Base-by-base conservation (phyloP, 2,888 invertebrate genomes). In the Drosophila nr. perissopoda region DNA sequence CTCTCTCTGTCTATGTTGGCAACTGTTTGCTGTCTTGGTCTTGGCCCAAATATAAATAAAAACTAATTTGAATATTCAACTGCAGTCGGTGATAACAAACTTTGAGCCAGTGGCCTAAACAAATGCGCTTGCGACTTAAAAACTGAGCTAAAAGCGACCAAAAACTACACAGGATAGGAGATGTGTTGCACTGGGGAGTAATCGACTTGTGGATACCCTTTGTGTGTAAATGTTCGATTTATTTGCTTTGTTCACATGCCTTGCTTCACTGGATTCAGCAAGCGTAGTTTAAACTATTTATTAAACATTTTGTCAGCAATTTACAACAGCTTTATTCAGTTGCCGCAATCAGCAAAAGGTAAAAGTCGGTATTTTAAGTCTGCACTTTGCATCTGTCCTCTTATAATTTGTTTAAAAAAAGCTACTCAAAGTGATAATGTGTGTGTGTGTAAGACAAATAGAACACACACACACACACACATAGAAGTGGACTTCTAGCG, bases 11-110 rank as follows among this genome's bases (percentile, higher is more conserved):
- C 4, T 36, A 38, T 21, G 29, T 63, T 27, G 59, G 31, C 38
- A 62, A 33, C 49, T 46, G 11, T 63, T 49, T 58, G 25, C 31
- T 29, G 16, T 60, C 40, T 61, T 56, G 27, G 27, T 42, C 66
- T 46, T 63, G 63, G 54, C 53, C 29, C 38, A 54, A 38, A 36
- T 18, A 54, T 38, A 56, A 56, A 56, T 56, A 56, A 56, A 56
- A 38, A 84, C 88, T 88, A 81, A 84, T 84, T 88, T 84, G 73
- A 84, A 84, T 84, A 88, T 76, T 66, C 75, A 75, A 80, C 82
- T 84, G 81, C 79, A 81, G 71, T 76, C 68, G 70, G 54, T 86
- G 88, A 83, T 88, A 88, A 82, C 73, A 88, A 85, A 85, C 75
- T 85, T 85, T 75, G 62, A 69, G 74, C 66, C 56, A 29, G 38